Percentiles rank a stretch among this genome's conserved stretches.
Evolutionary conservation across 2,888 invertebrate genomes (phyloP).

Genomic region (Spilarctia lutea): DNA sequence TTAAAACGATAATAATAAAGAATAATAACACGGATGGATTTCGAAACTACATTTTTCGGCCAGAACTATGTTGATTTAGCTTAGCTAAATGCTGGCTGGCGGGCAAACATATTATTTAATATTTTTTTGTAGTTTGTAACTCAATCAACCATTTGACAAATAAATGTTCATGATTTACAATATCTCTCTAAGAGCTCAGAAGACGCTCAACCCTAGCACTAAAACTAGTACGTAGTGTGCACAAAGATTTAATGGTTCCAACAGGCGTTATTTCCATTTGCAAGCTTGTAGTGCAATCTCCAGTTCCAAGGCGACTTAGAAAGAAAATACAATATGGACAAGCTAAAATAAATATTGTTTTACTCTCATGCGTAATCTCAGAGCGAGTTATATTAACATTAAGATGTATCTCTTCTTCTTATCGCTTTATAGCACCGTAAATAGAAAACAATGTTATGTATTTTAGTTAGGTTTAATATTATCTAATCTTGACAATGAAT

Average conservation of each 20-base stretch:
- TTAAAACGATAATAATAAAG: neutral
- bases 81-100: neutral
- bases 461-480: constrained; percentile 25
- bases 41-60: neutral
- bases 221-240: neutral
- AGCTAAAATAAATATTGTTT: neutral
- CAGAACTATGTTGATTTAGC: neutral
- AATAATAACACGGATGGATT: neutral
- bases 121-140: neutral
- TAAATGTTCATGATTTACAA: neutral
- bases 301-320: neutral
- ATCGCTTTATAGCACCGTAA: constrained; percentile 24
- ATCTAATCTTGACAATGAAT: constrained; percentile 46
- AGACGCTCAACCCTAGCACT: too few species aligned
- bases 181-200: neutral
- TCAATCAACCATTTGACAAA: neutral
- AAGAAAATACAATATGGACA: neutral
- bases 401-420: constrained; percentile 26
- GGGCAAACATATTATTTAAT: neutral
- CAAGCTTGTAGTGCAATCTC: neutral
- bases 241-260: neutral
- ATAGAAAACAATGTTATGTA: constrained; percentile 29
- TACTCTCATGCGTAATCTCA: neutral
- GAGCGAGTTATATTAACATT: constrained; percentile 18
- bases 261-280: constrained; percentile 1